Percentiles rank a stretch among this genome's conserved stretches.
These are phyloP conservation scores for Drosophila ogumai DNA, from an alignment of 1,140 invertebrate species.

Conservation along the genomic window DNA sequence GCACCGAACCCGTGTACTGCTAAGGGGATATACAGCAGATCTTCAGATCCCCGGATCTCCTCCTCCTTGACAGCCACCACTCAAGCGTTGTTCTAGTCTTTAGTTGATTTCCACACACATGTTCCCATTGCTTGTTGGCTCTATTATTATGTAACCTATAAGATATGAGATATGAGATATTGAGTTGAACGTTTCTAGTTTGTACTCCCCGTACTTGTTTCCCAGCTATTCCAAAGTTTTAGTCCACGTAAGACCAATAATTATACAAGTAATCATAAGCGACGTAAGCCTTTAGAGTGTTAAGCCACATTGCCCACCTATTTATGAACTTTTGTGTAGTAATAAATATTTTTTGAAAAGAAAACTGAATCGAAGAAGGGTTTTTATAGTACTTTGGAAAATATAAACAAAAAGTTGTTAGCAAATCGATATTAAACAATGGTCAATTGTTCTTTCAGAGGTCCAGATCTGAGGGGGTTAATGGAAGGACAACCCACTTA, in stretches of 20 bases:
- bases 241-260: slow-evolving; percentile 53
- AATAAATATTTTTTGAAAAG: slow-evolving; percentile 49
- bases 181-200: slow-evolving; percentile 62
- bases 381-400: not conserved
- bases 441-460: not conserved
- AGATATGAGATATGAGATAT: slow-evolving; percentile 48
- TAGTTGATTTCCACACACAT: slow-evolving; percentile 53
- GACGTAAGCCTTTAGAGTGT: slow-evolving; percentile 15
- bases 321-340: slow-evolving; percentile 72
- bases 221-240: slow-evolving; percentile 79
- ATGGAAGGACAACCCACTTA: not conserved
- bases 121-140: slow-evolving; percentile 57
- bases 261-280: slow-evolving; percentile 4
- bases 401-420: no score
- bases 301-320: slow-evolving; percentile 64
- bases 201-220: slow-evolving; percentile 57
- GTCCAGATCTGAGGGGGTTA: not conserved
- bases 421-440: not conserved
- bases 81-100: slow-evolving; percentile 82
- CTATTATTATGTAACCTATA: slow-evolving; percentile 42
- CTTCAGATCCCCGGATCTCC: slow-evolving; percentile 7
- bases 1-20: slow-evolving; percentile 48
- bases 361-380: not conserved
- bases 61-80: slow-evolving; percentile 38
- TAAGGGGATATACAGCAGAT: slow-evolving; percentile 24